Evolutionary conservation across 2,797 vertebrate species (phyloP).

Genomic region (Malurus leucopterus): DNA sequence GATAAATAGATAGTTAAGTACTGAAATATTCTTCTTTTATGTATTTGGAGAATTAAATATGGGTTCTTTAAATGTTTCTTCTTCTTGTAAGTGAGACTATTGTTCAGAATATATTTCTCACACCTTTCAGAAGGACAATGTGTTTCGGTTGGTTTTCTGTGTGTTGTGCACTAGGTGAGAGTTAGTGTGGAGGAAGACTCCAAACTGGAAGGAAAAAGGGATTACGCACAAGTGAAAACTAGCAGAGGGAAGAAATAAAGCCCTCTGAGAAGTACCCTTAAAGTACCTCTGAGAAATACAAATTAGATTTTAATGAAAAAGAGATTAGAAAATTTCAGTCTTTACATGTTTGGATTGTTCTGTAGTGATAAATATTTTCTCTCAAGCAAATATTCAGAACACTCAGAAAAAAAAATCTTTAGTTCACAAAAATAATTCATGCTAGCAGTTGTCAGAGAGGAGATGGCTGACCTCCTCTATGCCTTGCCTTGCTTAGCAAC

Average conservation of each 20-base stretch:
- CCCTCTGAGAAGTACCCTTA: too few relatives aligned
- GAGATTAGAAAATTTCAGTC: neutral
- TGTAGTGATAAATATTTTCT: neutral
- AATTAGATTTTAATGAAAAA: constrained; percentile 31
- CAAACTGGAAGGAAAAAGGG: neutral
- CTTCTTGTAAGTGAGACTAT: neutral
- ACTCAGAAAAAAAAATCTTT: neutral
- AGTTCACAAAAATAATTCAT: constrained; percentile 18
- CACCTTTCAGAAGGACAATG: neutral
- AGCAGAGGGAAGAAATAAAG: neutral
- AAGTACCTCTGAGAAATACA: neutral
- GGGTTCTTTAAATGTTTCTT: neutral
- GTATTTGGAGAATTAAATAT: neutral
- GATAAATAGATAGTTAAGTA: neutral
- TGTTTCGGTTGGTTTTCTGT: neutral
- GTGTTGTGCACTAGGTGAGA: neutral
- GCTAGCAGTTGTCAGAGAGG: neutral
- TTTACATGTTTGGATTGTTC: neutral
- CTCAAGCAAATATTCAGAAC: neutral
- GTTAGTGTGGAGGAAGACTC: neutral
- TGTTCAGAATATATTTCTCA: neutral
- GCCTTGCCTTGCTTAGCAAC: constrained; percentile 32
- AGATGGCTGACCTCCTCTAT: neutral
- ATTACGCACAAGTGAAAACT: neutral
- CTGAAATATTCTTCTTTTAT: neutral